Evolutionary conservation across 1,140 invertebrate species (phyloP), one percentile per base, ranked within the genome.

Genomic region (Drosophila miranda): DNA sequence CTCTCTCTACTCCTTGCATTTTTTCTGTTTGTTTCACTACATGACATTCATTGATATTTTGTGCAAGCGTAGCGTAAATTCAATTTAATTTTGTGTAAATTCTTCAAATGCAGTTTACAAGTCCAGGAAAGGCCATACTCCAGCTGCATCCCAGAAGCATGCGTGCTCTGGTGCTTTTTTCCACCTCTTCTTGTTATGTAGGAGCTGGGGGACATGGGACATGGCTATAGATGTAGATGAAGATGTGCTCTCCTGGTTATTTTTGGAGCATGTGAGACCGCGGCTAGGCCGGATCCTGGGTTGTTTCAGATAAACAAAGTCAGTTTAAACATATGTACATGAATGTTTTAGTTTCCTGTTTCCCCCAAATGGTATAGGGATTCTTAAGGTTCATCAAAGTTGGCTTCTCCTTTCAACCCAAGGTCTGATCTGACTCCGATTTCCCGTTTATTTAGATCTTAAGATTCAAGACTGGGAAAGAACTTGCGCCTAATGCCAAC

Each of bases 41-140:
- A 74, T 68, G 78, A 82, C 70, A 78, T 75, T 82, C 78, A 83
- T 82, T 82, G 78, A 82, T 82, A 82, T 82, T 82, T 82, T 79
- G 80, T 77, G 79, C 75, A 83, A 79, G 79, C 79, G 80, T 84
- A 79, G 75, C 80, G 80, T 84, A 83, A 83, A 83, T 84, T 83
- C 80, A 83, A 83, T 83, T 83, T 83, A 83, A 83, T 79, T 83
- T 75, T 83, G 80, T 84, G 79, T 79, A 83, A 83, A 83, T 83
- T 83, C 80, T 82, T 71, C 75, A 83, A 83, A 84, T 83, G 80
- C 79, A 84, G 84, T 83, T 83, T 83, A 79, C 71, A 79, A 83
- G 75, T 83, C 75, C 62, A 52, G 56, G 57, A 57, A 11, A 13
- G 9, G 3, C 11, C 34, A 13, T 3, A 38, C 34, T 34, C 30